A percentile compares a stretch with the other conserved stretches of the same genome.
Conservation (phyloP, 2,113 vertebrate genomes). For the Paralichthys olivaceus region DNA sequence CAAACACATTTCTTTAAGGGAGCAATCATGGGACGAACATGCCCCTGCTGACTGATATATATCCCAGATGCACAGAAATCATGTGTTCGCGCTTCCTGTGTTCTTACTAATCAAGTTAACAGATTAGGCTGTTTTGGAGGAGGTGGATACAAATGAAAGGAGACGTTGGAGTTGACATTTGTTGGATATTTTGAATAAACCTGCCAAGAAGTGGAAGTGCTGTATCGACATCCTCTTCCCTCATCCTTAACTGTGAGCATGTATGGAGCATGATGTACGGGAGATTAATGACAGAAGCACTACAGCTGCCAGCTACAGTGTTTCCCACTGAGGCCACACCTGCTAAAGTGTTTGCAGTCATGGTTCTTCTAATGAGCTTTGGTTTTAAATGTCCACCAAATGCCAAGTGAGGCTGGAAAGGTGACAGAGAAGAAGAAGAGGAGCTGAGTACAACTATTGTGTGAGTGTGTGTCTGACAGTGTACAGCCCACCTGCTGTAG, state of each 20-base stretch:
- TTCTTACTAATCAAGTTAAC: slow-evolving; percentile 53
- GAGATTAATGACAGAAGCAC: slow-evolving; percentile 20
- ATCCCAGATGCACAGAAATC: slow-evolving; percentile 70
- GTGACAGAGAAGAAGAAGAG: slow-evolving; percentile 9
- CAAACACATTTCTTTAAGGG: slow-evolving; percentile 59
- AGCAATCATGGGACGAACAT: slow-evolving; percentile 72
- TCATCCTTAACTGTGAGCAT: not conserved
- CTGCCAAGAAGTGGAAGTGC: not conserved
- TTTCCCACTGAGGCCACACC: slow-evolving; percentile 31
- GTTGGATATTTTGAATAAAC: not conserved
- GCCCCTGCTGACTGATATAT: slow-evolving; percentile 73
- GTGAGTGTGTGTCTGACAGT: slow-evolving; percentile 27
- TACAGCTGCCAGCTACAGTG: slow-evolving; percentile 33
- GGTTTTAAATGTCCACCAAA: slow-evolving; percentile 20
- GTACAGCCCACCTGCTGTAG: slow-evolving; percentile 64
- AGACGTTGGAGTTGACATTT: slow-evolving; percentile 7
- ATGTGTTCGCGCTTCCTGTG: slow-evolving; percentile 69
- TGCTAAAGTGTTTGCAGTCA: slow-evolving; percentile 23
- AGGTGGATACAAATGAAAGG: not conserved
- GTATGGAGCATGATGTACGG: slow-evolving; percentile 16
- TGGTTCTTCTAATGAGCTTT: slow-evolving; percentile 33
- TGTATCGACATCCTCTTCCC: not conserved
- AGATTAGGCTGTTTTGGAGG: not conserved
- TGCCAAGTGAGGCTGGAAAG: slow-evolving; percentile 10
- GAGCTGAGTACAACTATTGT: slow-evolving; percentile 33